Base-by-base conservation (phyloP, 2,888 invertebrate species). In the Synanthedon tipuliformis region DNA sequence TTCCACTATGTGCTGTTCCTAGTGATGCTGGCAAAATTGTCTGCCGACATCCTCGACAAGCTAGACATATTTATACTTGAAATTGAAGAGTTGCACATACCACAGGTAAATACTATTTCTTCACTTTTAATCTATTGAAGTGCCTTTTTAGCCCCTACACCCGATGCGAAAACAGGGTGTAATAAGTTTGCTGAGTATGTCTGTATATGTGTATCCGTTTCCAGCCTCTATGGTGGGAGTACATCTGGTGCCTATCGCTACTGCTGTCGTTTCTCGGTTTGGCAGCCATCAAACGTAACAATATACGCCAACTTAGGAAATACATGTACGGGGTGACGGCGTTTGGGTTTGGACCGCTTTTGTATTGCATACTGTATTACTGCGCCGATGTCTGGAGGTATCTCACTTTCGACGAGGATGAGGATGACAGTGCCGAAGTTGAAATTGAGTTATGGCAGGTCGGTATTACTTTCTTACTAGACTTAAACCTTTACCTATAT, bases 11-110 rank as follows among this genome's bases (percentile, higher is more conserved):
- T 96, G 58, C 88, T 98, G 66, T 95, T 95, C 79, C 91, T 97
- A 75, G 90, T 93, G 63, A 96, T 98, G 96, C 81, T 96, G 74
- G 92, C 95, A 52, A 97, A 98, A 83, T 89, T 98, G 61, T 94
- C 95, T 8, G 95, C 96, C 15, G 96, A 95, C 78, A 93, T 98
- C 69, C 90, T 97, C 65, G 97, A 98, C 82, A 93, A 93, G 75
- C 89, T 98, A 67, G 97, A 98, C 78, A 92, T 98, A 78, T 97
- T 97, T 81, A 94, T 97, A 69, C 89, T 98, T 77, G 95, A 96
- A 84, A 94, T 98, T 70, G 96, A 97, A 81, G 96, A 97, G 78
- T 86, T 97, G 61, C 93, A 94, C 84, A 92, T 98, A 81, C 98
- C 98, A 62, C 92, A 93, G 89, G 72, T 83, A 81, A 45, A n/a